Conservation (phyloP, 2,797 vertebrate genomes). For the Acanthurus leucopareius region DNA sequence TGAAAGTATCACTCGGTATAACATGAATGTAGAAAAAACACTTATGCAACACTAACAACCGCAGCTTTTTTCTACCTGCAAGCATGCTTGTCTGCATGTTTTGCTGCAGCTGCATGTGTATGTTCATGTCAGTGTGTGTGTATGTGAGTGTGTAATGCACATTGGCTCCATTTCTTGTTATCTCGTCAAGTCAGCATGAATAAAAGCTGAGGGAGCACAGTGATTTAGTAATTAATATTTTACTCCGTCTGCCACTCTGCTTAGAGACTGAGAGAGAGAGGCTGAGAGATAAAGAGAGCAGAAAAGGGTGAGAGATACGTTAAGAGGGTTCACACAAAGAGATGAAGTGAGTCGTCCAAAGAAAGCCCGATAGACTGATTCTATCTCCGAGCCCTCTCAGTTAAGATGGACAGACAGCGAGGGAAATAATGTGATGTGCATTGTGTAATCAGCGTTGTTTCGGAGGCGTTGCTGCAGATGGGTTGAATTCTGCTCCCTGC, state of each 20-base stretch:
- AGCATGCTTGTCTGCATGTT: constrained; percentile 50
- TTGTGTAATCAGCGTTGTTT: constrained; percentile 71
- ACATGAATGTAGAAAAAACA: constrained; percentile 29
- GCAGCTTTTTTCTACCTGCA: constrained; percentile 10
- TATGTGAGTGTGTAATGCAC: constrained; percentile 40
- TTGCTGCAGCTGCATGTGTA: constrained; percentile 42
- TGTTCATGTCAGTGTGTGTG: constrained; percentile 1
- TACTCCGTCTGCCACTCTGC: constrained; percentile 83
- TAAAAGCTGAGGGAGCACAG: constrained; percentile 80
- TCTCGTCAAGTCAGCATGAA: constrained; percentile 82
- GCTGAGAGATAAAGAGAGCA: constrained; percentile 55
- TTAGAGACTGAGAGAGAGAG: constrained; percentile 64
- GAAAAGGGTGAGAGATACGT: constrained; percentile 46
- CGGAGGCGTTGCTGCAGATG: constrained; percentile 46
- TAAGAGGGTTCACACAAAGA: constrained; percentile 60
- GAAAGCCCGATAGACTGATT: constrained; percentile 45
- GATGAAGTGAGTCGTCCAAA: constrained; percentile 46
- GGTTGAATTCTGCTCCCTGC: constrained; percentile 60
- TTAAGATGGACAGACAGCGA: constrained; percentile 57
- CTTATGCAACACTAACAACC: constrained; percentile 33
- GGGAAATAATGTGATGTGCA: constrained; percentile 54
- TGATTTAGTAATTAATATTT: constrained; percentile 87
- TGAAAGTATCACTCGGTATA: not conserved
- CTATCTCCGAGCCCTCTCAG: constrained; percentile 38
- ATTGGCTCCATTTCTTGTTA: constrained; percentile 73